Evolutionary conservation across 2,113 vertebrate genomes (phyloP).

Genomic region (Anguilla rostrata): DNA sequence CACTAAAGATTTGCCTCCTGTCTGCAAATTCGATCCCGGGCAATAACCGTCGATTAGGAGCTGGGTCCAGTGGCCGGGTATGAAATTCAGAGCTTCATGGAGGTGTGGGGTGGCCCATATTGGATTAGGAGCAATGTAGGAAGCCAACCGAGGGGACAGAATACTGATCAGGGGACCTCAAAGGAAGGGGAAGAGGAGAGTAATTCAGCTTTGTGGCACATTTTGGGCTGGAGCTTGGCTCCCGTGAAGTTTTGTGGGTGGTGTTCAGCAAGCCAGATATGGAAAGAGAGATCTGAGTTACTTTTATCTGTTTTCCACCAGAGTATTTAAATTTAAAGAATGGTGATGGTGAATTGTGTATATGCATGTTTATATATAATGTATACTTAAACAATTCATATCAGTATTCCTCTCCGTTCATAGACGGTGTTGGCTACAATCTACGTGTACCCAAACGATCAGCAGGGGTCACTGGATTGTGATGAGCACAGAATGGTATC

Average conservation of each 20-base stretch:
- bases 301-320: not conserved
- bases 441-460: too few relatives aligned
- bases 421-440: too few relatives aligned
- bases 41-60: constrained; percentile 97
- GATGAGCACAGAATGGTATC: too few relatives aligned
- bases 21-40: constrained; percentile 88
- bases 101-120: constrained; percentile 80
- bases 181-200: constrained; percentile 58
- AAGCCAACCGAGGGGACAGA: constrained; percentile 64
- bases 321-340: not conserved
- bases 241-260: not conserved
- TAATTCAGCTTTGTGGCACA: constrained; percentile 63
- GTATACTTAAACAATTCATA: too few relatives aligned
- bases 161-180: constrained; percentile 67
- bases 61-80: constrained; percentile 72
- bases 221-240: not conserved
- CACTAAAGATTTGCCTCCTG: constrained; percentile 91
- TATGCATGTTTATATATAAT: not conserved
- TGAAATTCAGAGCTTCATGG: constrained; percentile 82
- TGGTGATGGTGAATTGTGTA: not conserved
- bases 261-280: not conserved
- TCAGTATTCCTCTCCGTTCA: too few relatives aligned
- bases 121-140: constrained; percentile 74
- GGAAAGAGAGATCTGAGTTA: not conserved
- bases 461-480: too few relatives aligned